These are phyloP conservation scores for Bufo gargarizans DNA, from an alignment of 2,113 vertebrate genomes.

Conservation along the genomic window DNA sequence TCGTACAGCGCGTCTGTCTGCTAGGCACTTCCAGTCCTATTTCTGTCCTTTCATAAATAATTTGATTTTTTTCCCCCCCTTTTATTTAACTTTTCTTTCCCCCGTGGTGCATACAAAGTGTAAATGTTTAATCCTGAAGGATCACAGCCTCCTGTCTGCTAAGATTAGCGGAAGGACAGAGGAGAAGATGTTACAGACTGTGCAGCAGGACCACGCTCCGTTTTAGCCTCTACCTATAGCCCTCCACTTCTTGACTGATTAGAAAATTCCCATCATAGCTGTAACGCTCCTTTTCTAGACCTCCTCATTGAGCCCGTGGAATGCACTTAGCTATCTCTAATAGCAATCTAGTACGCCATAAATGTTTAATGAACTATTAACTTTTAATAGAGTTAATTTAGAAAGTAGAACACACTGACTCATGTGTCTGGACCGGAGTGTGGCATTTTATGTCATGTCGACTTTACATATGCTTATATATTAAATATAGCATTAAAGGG, in stretches of 20 bases:
- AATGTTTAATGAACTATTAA: slow-evolving; percentile 59
- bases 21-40: slow-evolving; percentile 33
- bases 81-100: slow-evolving; percentile 57
- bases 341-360: slow-evolving; percentile 47
- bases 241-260: neutral
- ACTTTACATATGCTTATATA: neutral
- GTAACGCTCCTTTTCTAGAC: neutral
- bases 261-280: neutral
- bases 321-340: slow-evolving; percentile 47
- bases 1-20: neutral
- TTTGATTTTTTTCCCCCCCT: slow-evolving; percentile 17
- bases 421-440: neutral
- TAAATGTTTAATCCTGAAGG: slow-evolving; percentile 59
- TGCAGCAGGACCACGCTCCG: neutral
- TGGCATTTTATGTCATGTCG: neutral
- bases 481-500: too few relatives aligned
- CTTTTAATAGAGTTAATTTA: slow-evolving; percentile 56
- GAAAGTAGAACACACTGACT: slow-evolving; percentile 45
- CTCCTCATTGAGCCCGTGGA: slow-evolving; percentile 43
- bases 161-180: slow-evolving; percentile 54
- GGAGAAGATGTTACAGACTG: slow-evolving; percentile 23
- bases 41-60: slow-evolving; percentile 42
- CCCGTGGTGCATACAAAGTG: slow-evolving; percentile 48
- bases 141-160: slow-evolving; percentile 58
- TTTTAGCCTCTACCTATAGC: neutral